Base-by-base conservation (phyloP, 1,140 invertebrate genomes). In the Leptinotarsa lineolata region DNA sequence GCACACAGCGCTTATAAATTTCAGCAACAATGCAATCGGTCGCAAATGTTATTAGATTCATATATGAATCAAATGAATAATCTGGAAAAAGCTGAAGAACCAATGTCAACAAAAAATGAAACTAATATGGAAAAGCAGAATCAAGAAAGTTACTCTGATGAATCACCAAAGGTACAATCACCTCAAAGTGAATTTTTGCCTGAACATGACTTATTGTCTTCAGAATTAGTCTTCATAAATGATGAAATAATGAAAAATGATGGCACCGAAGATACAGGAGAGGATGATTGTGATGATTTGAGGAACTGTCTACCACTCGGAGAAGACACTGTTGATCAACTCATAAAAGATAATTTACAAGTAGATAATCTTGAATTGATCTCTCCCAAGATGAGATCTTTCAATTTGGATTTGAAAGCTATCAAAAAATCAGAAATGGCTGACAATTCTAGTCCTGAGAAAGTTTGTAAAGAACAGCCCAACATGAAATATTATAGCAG, bases 1-100 rank as follows among this genome's bases (percentile, higher is more conserved):
- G 78, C 79, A 13, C 77, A 77, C 18, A 72, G 68, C 24, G 69
- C 74, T 12, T 78, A 76, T 46, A 77, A 74, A 70, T 81, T 81
- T 63, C 79, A 80, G 70, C 75, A 77, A 64, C 77, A 79, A 59
- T 80, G 79, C 60, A 80, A 80, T 46, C 65, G 68, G 12, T 79
- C 80, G 1, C 76, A 81, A 70, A 16, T 60, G 48, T 73, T 79
- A 61, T 68, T 80, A 22, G 74, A 80, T 30, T 59, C 66, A 13
- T 81, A 77, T 70, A 18, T 79, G 24, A 44, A 69, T 70, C 74
- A 78, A 59, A 22, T 22, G 44, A 64, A 58, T 30, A 70, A 70
- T 24, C 13, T 64, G 18, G 68, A 63, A 30, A 8, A 30, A 44
- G 59, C 20, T 16, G 64, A 74, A 48, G 16, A 39, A 48, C 30